Evolutionary conservation across 2,888 invertebrate species (phyloP), one percentile per base, ranked within the genome.

Genomic region (Drosophila merina): DNA sequence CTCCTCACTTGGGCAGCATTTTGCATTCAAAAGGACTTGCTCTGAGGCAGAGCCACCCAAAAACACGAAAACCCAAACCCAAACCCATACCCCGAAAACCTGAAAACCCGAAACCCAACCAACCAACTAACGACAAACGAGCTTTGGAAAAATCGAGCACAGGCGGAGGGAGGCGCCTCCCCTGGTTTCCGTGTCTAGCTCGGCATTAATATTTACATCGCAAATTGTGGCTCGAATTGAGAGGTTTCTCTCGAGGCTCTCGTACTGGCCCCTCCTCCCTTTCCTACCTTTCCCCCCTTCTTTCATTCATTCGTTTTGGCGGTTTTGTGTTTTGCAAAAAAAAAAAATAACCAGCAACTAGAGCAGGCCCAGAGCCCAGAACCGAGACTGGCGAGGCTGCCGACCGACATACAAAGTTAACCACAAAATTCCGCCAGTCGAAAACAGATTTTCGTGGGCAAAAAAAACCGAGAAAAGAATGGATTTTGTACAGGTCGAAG

Each of bases 81-180:
- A 14, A 14, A 38, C n/a, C 12, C 38, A 12, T 5, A 25, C 10
- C 30, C 40, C 8, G 20, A 20, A 20, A 20, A 20, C 20, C 20
- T 20, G 20, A 20, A 20, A 20, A 20, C 20, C 20, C 60, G 58
- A 51, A 54, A 51, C 59, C 42, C 57, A 49, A 57, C 49, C 49
- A 64, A 57, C 66, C 44, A 68, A 50, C 57, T 59, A 77, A 64
- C 77, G 79, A 74, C 73, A 85, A 85, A 82, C 85, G 79, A 85
- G 77, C 82, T 79, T 85, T 85, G 85, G 82, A 85, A 82, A 82
- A 82, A 82, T 82, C 76, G 79, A 82, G 80, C 69, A 72, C 79
- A 81, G 62, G 69, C 81, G 48, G 56, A 59, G 72, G 48, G 56
- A 59, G 72, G 14, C 26, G 31, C 54, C 33, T 6, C 12, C 1